Evolutionary conservation across 2,888 invertebrate genomes (phyloP).

Genomic region (Calliscelio sp.): DNA sequence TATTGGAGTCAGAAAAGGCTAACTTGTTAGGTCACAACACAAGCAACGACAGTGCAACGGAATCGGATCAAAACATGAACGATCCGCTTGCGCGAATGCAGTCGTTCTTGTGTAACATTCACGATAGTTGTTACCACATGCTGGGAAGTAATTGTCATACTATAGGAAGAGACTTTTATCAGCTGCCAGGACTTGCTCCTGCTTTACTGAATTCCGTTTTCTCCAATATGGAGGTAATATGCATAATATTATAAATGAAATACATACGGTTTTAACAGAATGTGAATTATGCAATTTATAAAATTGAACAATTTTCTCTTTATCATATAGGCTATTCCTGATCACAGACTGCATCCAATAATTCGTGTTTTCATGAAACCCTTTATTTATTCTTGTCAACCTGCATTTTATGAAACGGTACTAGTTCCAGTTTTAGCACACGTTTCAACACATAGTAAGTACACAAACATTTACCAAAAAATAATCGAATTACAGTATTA

Average conservation of each 20-base stretch:
- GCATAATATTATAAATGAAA: too few relatives aligned
- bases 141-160: conserved; percentile 88
- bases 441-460: conserved; percentile 92
- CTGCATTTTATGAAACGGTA: conserved; percentile 91
- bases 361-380: conserved; percentile 95
- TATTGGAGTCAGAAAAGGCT: conserved; percentile 92
- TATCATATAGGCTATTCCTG: conserved; percentile 90
- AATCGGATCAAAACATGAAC: conserved; percentile 86
- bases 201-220: conserved; percentile 91
- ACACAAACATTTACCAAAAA: too few relatives aligned
- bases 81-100: conserved; percentile 93
- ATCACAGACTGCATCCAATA: conserved; percentile 93
- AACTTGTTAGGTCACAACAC: conserved; percentile 89
- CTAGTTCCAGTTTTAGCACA: conserved; percentile 93
- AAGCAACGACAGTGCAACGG: conserved; percentile 81
- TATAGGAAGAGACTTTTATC: conserved; percentile 95
- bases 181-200: conserved; percentile 90
- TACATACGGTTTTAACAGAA: too few relatives aligned
- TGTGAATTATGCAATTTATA: too few relatives aligned
- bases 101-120: conserved; percentile 91
- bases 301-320: conserved; percentile 76
- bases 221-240: conserved; percentile 89
- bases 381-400: conserved; percentile 94
- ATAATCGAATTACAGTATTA: too few relatives aligned
- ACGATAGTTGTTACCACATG: conserved; percentile 93